Evolutionary conservation across 2,797 vertebrate genomes (phyloP).

Genomic region (Catharus ustulatus): DNA sequence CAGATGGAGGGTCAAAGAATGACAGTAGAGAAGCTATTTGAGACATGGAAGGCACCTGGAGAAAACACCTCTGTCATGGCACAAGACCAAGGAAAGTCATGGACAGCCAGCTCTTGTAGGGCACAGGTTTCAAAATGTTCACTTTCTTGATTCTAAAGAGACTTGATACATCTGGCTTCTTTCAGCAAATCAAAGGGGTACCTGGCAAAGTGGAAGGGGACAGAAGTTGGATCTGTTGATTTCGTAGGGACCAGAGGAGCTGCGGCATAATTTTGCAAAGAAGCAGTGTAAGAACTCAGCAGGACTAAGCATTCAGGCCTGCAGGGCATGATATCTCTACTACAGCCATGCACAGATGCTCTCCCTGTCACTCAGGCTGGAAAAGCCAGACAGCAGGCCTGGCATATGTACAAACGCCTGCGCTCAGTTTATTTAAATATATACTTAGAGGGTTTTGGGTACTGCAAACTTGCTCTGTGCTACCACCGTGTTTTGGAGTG

Average conservation of each 20-base stretch:
- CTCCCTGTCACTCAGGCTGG: background rate
- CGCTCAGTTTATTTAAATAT: constrained; percentile 27
- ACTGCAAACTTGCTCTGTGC: background rate
- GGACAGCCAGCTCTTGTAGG: background rate
- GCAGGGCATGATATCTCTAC: background rate
- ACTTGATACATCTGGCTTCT: background rate
- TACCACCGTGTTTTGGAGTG: background rate
- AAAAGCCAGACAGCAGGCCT: constrained; percentile 12
- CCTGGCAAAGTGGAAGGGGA: background rate
- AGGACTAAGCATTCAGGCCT: background rate
- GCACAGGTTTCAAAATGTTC: background rate
- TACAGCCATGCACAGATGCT: constrained; percentile 24
- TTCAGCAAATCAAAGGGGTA: background rate
- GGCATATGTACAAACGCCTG: background rate
- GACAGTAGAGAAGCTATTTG: background rate
- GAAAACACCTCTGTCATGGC: background rate
- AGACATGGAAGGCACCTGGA: background rate
- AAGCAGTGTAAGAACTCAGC: background rate
- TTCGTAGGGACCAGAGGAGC: background rate
- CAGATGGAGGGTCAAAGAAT: background rate
- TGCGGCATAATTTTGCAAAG: background rate
- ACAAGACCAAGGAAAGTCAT: background rate
- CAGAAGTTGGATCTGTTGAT: background rate
- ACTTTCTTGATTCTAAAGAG: background rate
- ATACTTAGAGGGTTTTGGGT: background rate